Evolutionary conservation across 2,888 invertebrate genomes (phyloP).

Genomic region (Caradrina kadenii): DNA sequence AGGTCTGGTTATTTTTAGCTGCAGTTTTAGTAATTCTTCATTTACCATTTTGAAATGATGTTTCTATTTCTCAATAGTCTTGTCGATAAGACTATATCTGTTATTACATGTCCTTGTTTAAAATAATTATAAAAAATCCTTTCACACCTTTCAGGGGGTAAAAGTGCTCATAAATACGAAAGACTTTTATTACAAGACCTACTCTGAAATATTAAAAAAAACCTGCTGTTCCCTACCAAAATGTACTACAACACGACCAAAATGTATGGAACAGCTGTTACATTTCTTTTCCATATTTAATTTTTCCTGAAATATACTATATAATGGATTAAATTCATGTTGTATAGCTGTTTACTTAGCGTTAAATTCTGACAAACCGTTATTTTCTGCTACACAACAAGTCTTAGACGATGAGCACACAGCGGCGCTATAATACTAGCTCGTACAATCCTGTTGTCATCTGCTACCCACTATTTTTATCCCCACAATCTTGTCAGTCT

Average conservation of each 20-base stretch:
- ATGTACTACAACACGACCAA: too few species aligned
- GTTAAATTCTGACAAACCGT: background rate
- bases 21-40: background rate
- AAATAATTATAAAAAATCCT: too few species aligned
- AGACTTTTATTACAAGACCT: too few species aligned
- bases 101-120: background rate
- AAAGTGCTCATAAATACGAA: too few species aligned
- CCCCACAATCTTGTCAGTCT: constrained; percentile 49
- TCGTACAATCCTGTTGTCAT: constrained; percentile 54
- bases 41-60: background rate
- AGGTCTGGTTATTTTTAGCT: background rate
- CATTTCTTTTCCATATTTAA: too few species aligned
- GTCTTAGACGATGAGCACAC: constrained; percentile 39
- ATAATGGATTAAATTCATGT: background rate
- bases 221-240: too few species aligned
- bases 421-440: constrained; percentile 22
- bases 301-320: too few species aligned
- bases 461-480: constrained; percentile 55
- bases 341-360: background rate
- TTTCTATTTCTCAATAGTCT: background rate
- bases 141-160: too few species aligned
- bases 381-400: constrained; percentile 12
- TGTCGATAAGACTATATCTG: background rate
- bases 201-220: too few species aligned
- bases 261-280: too few species aligned